phyloP scores from a whole-genome alignment of 2,113 vertebrate genomes.

The Mobula birostris region DNA sequence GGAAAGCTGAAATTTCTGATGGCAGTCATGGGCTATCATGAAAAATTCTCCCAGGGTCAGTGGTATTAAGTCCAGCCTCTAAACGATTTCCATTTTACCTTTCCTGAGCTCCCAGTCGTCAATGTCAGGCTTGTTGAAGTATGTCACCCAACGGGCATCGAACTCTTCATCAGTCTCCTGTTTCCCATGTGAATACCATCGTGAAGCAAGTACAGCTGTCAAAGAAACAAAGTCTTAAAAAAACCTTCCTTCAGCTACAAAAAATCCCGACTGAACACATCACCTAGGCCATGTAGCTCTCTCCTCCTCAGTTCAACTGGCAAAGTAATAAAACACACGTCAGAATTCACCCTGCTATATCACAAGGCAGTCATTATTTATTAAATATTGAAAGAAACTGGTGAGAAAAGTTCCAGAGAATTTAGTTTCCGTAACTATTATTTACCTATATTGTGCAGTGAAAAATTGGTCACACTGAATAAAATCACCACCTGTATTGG shows the following conservation, averaged over 20 bases:
- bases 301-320: too few species aligned
- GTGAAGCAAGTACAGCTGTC: slow-evolving; percentile 63
- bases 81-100: slow-evolving; percentile 57
- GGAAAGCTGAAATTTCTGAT: not conserved
- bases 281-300: too few species aligned
- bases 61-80: not conserved
- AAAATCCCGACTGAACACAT: too few species aligned
- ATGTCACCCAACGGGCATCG: slow-evolving; percentile 92
- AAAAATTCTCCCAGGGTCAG: not conserved
- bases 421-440: not conserved
- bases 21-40: not conserved
- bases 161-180: slow-evolving; percentile 94
- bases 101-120: slow-evolving; percentile 93
- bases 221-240: slow-evolving; percentile 9
- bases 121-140: slow-evolving; percentile 92
- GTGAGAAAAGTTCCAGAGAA: not conserved
- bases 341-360: not conserved
- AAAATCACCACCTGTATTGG: not conserved
- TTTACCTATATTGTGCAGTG: not conserved
- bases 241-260: too few species aligned
- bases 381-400: too few species aligned
- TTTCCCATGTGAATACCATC: slow-evolving; percentile 82
- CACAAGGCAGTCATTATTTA: too few species aligned
- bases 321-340: too few species aligned
- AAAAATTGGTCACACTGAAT: not conserved